These are phyloP conservation scores for Acanthochromis polyacanthus DNA, from an alignment of 2,113 vertebrate genomes.

Conservation along the genomic window DNA sequence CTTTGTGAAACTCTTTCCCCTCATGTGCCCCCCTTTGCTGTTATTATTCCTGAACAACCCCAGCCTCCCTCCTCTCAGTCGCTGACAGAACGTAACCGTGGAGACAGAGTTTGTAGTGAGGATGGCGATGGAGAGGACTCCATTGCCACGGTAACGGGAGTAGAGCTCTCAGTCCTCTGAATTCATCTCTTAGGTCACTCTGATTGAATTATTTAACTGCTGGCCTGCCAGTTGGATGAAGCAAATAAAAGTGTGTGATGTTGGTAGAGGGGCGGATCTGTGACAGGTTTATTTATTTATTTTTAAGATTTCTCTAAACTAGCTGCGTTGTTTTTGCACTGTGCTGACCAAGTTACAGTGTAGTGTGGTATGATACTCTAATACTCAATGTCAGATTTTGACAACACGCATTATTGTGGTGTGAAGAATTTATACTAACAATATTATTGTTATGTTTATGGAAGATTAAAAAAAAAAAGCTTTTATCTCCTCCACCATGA, in stretches of 20 bases:
- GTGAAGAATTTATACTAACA: too few relatives aligned
- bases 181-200: conserved; percentile 33
- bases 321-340: too few relatives aligned
- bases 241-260: not conserved
- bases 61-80: conserved; percentile 20
- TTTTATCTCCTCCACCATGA: too few relatives aligned
- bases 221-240: conserved; percentile 2
- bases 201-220: conserved; percentile 33
- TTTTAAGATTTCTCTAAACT: too few relatives aligned
- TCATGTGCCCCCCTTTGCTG: conserved; percentile 17
- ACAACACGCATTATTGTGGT: too few relatives aligned
- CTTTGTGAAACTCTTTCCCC: conserved; percentile 28
- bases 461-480: too few relatives aligned
- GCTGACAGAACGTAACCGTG: conserved; percentile 59
- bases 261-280: not conserved
- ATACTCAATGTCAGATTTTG: too few relatives aligned
- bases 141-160: conserved; percentile 65
- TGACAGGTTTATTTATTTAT: not conserved
- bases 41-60: conserved; percentile 63
- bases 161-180: conserved; percentile 44
- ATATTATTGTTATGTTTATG: too few relatives aligned
- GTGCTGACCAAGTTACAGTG: too few relatives aligned
- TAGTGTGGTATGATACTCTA: too few relatives aligned
- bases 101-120: conserved; percentile 58
- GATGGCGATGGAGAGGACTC: conserved; percentile 54